phyloP scores from a whole-genome alignment of 1,140 invertebrate genomes.

The Drosophila ambigua region DNA sequence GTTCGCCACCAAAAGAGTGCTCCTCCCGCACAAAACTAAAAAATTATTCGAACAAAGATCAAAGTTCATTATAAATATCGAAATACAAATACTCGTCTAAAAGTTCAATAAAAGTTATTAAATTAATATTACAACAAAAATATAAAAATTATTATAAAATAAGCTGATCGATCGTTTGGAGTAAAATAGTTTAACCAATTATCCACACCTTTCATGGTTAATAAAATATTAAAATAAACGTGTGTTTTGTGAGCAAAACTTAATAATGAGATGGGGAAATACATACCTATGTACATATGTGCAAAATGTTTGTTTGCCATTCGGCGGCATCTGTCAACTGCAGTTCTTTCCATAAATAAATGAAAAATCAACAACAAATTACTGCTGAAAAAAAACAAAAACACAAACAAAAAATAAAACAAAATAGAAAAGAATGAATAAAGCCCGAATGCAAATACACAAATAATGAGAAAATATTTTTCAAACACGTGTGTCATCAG shows the following conservation, averaged over 20 bases:
- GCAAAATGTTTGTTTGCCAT: conserved; percentile 9
- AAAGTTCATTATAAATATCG: conserved; percentile 9
- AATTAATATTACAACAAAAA: background rate
- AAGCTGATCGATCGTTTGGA: background rate
- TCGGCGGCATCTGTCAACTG: conserved; percentile 7
- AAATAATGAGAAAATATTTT: conserved; percentile 6
- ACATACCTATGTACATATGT: background rate
- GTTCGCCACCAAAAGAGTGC: conserved; percentile 45
- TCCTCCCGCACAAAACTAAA: background rate
- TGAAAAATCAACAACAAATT: background rate
- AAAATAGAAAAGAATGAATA: background rate
- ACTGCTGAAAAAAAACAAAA: background rate
- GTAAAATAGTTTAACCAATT: conserved; percentile 26
- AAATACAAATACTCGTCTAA: background rate
- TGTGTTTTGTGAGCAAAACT: no score
- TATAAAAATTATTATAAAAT: background rate
- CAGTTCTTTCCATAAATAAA: conserved; percentile 6
- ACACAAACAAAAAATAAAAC: conserved; percentile 1
- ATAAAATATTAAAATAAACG: conserved; percentile 7
- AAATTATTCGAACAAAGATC: conserved; percentile 3
- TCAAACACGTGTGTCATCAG: background rate
- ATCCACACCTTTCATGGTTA: conserved; percentile 19
- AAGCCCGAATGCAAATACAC: background rate
- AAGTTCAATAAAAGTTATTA: background rate
- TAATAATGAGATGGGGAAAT: conserved; percentile 1